Evolutionary conservation across 2,113 vertebrate species (phyloP), one percentile per base, ranked within the genome.

Genomic region (Alces alces): DNA sequence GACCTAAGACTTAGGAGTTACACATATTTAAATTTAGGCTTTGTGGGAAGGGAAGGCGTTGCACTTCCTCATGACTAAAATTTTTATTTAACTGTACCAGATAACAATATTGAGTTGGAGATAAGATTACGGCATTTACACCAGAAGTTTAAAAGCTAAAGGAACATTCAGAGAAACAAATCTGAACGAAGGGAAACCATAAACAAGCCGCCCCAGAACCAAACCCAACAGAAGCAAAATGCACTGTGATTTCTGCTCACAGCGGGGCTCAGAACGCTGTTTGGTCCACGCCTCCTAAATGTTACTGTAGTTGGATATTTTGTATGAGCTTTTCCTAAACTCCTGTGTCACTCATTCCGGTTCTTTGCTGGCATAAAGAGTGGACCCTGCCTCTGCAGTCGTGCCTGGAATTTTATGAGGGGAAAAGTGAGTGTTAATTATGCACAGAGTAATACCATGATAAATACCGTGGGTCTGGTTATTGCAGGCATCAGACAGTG

Each of bases 21-120:
- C 55, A 91, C 50, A 64, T 89, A 92, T 95, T 91, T 91, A 96
- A 96, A 96, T 86, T 54, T 88, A 89, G 87, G 21, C 52, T 96
- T 97, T 86, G 80, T 88, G 92, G 66, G 85, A 97, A 92, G n/a
- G 80, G 57, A 92, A 93, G 66, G 83, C n/a, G 33, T 88, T 95
- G 91, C 54, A 86, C 88, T 98, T 96, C 76, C 95, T 97, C 43
- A 28, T 86, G 87, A 87, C 55, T 90, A 76, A 89, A 89, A 96
- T 43, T 92, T 55, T 86, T 86, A 58, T 76, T 97, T 95, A 52
- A 85, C 39, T 43, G 28, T 86, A 70, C 70, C 70, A 57, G 83
- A 82, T 95, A 97, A 92, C 60, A 94, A 52, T 61, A 83, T 45
- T 55, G 95, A 92, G 43, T 45, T 45, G 52, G 70, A 86, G 93